Percentiles rank a stretch among this genome's conserved stretches.
These are phyloP conservation scores for Zaprionus capensis DNA, from an alignment of 1,140 invertebrate genomes.

Conservation along the genomic window DNA sequence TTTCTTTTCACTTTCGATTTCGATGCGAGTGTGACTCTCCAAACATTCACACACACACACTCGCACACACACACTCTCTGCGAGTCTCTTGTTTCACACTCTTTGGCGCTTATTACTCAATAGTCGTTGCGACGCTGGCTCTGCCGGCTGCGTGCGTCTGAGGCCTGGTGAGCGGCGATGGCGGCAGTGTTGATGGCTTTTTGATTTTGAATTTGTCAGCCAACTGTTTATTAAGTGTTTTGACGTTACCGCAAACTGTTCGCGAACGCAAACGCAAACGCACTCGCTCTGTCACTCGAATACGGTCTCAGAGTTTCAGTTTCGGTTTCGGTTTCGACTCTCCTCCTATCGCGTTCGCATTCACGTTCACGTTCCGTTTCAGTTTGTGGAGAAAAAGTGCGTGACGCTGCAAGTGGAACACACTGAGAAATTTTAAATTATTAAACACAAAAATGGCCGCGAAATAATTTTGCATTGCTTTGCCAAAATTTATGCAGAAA, in stretches of 20 bases:
- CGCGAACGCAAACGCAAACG: constrained; percentile 54
- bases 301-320: constrained; percentile 3
- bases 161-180: constrained; percentile 52
- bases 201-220: constrained; percentile 83
- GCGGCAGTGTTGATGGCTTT: constrained; percentile 72
- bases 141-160: constrained; percentile 23
- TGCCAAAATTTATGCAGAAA: constrained; percentile 39
- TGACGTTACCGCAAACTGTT: constrained; percentile 79
- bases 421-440: constrained; percentile 28
- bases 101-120: constrained; percentile 79
- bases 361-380: neutral
- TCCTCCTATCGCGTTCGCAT: neutral
- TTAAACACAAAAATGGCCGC: constrained; percentile 28
- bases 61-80: constrained; percentile 4
- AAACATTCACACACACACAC: constrained; percentile 36
- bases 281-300: constrained; percentile 16
- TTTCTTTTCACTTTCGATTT: constrained; percentile 78
- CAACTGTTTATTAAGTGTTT: constrained; percentile 83
- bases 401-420: constrained; percentile 27
- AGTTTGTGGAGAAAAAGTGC: constrained; percentile 31
- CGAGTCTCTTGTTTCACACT: constrained; percentile 42
- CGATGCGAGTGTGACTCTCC: constrained; percentile 60
- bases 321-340: constrained; percentile 1
- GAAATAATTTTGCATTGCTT: constrained; percentile 40
- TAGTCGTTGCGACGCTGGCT: constrained; percentile 51